Evolutionary conservation across 1,140 invertebrate species (phyloP), one percentile per base, ranked within the genome.

Genomic region (Microplitis mediator): DNA sequence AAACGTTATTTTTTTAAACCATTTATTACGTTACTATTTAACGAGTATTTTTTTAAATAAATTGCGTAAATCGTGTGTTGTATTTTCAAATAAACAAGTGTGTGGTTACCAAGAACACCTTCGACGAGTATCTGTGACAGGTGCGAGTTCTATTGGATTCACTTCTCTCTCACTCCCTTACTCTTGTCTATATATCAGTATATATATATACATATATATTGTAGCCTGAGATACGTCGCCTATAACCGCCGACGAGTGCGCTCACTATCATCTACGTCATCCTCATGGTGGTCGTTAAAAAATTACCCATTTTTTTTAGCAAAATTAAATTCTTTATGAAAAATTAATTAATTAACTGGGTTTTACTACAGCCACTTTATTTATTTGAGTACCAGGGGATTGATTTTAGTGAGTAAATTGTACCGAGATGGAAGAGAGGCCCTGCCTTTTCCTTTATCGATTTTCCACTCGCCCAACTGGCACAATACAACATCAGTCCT

Each of bases 141-240:
- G 76, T 76, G 76, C 71, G 76, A 76, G 62, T 61, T 67, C 34
- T 50, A 66, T 77, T 75, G 6, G 16, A 75, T 77, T 73, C 71
- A 77, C 73, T 23, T 64, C 36, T 54, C 52, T 54, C 52, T 54
- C 52, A 4, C 16, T 54, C 52, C n/a, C n/a, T 54, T n/a, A n/a
- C 52, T 23, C 16, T 23, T 54, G n/a, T 14, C 52, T 14, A 5
- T 58, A 14, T 58, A 23, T 23, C 14, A 31, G 9, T 58, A 16
- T 58, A 34, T 32, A 35, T 62, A 61, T 35, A 4, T 63, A 36
- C 14, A 66, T 58, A 16, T 58, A 58, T 13, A 35, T 63, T 6
- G 13, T 8, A 35, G 11, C 35, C 31, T 35, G 13, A 62, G n/a
- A 64, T 63, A 39, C 52, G 54, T 39, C 54, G 32, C 34, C 32